Percentiles rank a stretch among this genome's conserved stretches.
These are phyloP conservation scores for Tridacna crocea DNA, from an alignment of 2,888 invertebrate genomes.

Conservation along the genomic window DNA sequence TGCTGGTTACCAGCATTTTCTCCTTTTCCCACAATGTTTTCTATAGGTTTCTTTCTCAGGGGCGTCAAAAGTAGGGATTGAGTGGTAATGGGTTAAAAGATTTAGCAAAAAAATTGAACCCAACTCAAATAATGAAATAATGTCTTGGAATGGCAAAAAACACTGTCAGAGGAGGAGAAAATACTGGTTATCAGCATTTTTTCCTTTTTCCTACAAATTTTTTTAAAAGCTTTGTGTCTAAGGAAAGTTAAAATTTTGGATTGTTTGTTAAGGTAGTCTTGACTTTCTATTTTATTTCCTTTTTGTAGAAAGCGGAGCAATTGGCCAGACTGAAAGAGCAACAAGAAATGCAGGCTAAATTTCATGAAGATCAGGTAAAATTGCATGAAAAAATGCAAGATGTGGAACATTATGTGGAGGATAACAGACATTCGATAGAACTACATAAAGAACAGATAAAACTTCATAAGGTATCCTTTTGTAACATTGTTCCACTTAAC, in stretches of 20 bases:
- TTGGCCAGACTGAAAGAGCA: constrained; percentile 11
- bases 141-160: neutral
- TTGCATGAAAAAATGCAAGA: constrained; percentile 14
- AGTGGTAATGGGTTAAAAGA: neutral
- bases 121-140: neutral
- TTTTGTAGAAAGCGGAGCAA: constrained; percentile 10
- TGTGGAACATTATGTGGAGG: constrained; percentile 11
- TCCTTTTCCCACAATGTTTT: neutral
- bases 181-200: neutral
- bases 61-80: too few relatives aligned
- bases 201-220: neutral
- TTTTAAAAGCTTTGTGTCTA: neutral
- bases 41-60: neutral
- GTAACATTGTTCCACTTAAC: neutral
- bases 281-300: neutral
- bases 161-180: neutral
- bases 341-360: constrained; percentile 19
- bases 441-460: constrained; percentile 23
- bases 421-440: constrained; percentile 10
- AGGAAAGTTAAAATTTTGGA: neutral
- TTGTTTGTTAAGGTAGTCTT: neutral
- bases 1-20: neutral
- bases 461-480: constrained; percentile 18
- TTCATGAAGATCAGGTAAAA: constrained; percentile 20
- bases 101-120: too few relatives aligned